Conservation (phyloP, 2,797 vertebrate genomes). For the Petrocephalus sullivani region DNA sequence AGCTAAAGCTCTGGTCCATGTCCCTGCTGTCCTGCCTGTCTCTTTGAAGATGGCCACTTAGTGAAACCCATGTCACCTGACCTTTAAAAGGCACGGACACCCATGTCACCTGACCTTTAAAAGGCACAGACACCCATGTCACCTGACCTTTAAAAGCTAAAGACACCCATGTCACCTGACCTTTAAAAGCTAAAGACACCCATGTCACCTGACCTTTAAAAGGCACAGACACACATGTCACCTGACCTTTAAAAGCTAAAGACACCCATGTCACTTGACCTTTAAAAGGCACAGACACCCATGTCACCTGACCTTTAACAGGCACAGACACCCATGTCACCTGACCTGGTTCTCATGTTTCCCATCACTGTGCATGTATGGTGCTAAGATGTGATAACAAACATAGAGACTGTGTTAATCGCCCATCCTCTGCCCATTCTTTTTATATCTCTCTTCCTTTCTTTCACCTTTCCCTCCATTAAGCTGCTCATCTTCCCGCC, state of each 20-base stretch:
- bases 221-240: too few relatives aligned
- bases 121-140: too few relatives aligned
- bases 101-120: too few relatives aligned
- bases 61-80: too few relatives aligned
- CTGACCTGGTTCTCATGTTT: background rate
- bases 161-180: too few relatives aligned
- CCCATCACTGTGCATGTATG: background rate
- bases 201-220: too few relatives aligned
- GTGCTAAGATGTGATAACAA: background rate
- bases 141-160: too few relatives aligned
- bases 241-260: too few relatives aligned
- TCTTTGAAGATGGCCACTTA: background rate
- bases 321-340: background rate
- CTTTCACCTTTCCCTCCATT: background rate
- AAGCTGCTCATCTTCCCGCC: background rate
- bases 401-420: background rate
- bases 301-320: background rate
- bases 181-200: too few relatives aligned
- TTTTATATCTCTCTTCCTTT: background rate
- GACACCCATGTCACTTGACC: too few relatives aligned
- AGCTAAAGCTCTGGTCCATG: background rate
- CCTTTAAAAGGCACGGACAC: too few relatives aligned
- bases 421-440: background rate
- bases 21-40: background rate
- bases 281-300: too few relatives aligned